Percentiles rank a stretch among this genome's conserved stretches.
Conservation (phyloP, 1,140 invertebrate genomes). For the Chelonus insularis region DNA sequence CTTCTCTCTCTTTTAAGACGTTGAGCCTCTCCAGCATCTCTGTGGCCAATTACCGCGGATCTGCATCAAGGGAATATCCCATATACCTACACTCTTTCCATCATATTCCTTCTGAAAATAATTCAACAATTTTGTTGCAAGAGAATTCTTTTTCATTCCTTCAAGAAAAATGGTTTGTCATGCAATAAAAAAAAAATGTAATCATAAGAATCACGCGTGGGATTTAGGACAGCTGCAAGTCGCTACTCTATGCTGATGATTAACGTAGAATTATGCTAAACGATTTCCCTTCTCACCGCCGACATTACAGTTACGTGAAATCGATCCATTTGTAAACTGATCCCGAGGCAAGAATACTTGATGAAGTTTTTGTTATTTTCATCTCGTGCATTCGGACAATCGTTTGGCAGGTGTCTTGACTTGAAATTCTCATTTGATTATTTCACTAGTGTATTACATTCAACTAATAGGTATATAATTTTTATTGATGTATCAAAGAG, state of each 20-base stretch:
- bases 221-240: slow-evolving; percentile 54
- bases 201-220: slow-evolving; percentile 44
- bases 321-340: neutral
- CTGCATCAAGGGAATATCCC: no score
- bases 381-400: neutral
- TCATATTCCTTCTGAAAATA: neutral
- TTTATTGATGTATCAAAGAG: no score
- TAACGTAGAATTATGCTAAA: slow-evolving; percentile 53
- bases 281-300: neutral
- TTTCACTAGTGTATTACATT: no score
- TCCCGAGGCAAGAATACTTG: neutral
- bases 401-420: neutral
- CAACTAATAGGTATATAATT: no score
- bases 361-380: slow-evolving; percentile 5
- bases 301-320: neutral
- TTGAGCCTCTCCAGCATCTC: neutral
- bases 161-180: slow-evolving; percentile 28
- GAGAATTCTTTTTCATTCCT: neutral
- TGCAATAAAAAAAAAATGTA: slow-evolving; percentile 38
- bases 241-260: slow-evolving; percentile 41
- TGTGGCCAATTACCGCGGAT: slow-evolving; percentile 27
- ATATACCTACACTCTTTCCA: neutral
- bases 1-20: neutral
- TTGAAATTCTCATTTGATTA: no score
- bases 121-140: neutral